phyloP scores from a whole-genome alignment of 2,797 vertebrate species.

The Clarias fuscus region DNA sequence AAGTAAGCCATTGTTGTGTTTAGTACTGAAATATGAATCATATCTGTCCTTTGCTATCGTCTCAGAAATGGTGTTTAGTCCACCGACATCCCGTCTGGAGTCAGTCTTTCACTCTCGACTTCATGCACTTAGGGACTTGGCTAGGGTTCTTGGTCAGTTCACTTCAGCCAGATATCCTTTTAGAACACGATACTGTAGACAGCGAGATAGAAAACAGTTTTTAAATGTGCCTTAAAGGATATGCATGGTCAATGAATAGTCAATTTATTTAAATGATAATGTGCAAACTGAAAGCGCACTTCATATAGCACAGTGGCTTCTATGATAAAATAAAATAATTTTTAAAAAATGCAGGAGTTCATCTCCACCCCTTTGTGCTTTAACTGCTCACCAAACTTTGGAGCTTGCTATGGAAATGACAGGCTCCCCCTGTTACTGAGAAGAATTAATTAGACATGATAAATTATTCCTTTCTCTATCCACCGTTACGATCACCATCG shows the following conservation, averaged over 20 bases:
- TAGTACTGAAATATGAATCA: background rate
- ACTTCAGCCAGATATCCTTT: background rate
- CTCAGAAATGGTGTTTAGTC: background rate
- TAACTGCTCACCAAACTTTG: conserved; percentile 60
- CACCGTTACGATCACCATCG: conserved; percentile 44
- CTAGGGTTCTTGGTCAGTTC: background rate
- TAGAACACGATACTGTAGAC: background rate
- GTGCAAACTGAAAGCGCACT: conserved; percentile 62
- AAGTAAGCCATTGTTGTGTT: conserved; percentile 7
- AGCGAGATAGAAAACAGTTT: background rate
- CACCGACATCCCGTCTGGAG: background rate
- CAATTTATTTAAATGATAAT: conserved; percentile 75
- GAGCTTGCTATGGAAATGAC: conserved; percentile 61
- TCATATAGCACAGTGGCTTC: conserved; percentile 59
- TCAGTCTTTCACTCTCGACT: background rate
- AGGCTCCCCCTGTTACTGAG: conserved; percentile 63
- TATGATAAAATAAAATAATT: conserved; percentile 45
- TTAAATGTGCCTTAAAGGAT: conserved; percentile 59
- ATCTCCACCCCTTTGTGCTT: conserved; percentile 62
- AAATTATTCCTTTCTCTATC: conserved; percentile 78
- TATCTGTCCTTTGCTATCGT: background rate
- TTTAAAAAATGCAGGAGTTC: conserved; percentile 58
- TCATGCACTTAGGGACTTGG: background rate
- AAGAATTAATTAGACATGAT: conserved; percentile 85
- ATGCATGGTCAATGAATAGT: conserved; percentile 65